phyloP scores from a whole-genome alignment of 2,888 invertebrate genomes.

The Amorpha juglandis region DNA sequence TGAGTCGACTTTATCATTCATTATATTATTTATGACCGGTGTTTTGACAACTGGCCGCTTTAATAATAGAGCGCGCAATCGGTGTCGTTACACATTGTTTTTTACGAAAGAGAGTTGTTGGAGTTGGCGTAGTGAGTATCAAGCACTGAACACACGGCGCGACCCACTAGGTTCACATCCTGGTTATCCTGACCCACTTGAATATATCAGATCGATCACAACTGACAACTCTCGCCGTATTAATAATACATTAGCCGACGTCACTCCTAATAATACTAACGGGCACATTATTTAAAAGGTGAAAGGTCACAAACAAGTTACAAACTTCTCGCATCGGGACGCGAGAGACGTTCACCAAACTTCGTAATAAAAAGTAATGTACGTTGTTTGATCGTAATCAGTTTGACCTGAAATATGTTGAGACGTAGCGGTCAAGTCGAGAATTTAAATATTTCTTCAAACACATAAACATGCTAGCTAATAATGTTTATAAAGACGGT shows the following conservation, averaged over 20 bases:
- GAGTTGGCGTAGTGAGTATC: not conserved
- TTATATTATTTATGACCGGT: constrained; percentile 60
- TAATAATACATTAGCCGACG: not conserved
- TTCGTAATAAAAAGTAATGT: constrained; percentile 30
- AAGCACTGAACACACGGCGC: not conserved
- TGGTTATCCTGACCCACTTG: not conserved
- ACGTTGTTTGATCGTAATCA: constrained; percentile 30
- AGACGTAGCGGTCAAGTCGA: constrained; percentile 28
- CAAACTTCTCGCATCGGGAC: constrained; percentile 24
- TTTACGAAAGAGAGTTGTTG: constrained; percentile 6
- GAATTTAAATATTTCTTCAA: constrained; percentile 24
- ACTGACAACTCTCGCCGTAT: not conserved
- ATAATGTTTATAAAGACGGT: constrained; percentile 20
- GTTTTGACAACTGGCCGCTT: not conserved
- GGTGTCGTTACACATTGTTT: constrained; percentile 1
- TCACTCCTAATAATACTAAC: constrained; percentile 14
- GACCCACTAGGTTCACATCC: not conserved
- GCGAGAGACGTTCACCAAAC: constrained; percentile 28
- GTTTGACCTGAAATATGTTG: constrained; percentile 26
- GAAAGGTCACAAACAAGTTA: constrained; percentile 37
- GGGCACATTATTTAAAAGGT: constrained; percentile 31
- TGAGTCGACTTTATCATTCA: constrained; percentile 58
- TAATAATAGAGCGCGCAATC: not conserved
- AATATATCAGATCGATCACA: not conserved
- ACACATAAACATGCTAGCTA: constrained; percentile 25